A percentile compares a stretch with the other conserved stretches of the same genome.
Conservation (phyloP, 2,797 vertebrate genomes). For the Lepus townsendii region DNA sequence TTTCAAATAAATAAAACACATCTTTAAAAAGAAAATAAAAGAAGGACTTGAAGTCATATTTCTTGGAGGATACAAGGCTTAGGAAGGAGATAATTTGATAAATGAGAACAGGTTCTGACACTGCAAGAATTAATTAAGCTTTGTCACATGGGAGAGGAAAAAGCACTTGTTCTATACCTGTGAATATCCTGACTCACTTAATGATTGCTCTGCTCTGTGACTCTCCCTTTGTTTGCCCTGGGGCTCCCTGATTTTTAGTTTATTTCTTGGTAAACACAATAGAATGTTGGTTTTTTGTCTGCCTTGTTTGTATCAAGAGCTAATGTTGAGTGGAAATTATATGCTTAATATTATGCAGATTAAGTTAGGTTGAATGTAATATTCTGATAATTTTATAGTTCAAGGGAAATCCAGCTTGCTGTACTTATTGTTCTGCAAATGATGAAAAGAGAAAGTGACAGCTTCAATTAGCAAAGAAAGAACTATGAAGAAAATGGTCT, state of each 20-base stretch:
- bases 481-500: not conserved
- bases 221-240: not conserved
- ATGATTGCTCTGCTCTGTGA: not conserved
- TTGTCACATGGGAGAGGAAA: not conserved
- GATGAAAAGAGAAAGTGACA: not conserved
- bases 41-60: not conserved
- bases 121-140: not conserved
- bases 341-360: not conserved
- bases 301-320: not conserved
- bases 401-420: conserved; percentile 36
- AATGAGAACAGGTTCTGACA: not conserved
- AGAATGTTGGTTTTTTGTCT: not conserved
- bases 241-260: not conserved
- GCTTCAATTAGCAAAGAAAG: conserved; percentile 19
- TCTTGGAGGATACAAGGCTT: not conserved
- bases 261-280: not conserved
- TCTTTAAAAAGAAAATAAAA: not conserved
- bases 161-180: not conserved
- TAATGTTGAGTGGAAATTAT: not conserved
- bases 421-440: not conserved
- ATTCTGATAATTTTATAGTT: not conserved
- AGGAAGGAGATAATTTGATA: not conserved
- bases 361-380: not conserved
- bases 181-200: not conserved
- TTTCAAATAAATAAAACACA: too few species aligned